These are phyloP conservation scores for Pygocentrus nattereri DNA, from an alignment of 2,797 vertebrate genomes.

Conservation along the genomic window DNA sequence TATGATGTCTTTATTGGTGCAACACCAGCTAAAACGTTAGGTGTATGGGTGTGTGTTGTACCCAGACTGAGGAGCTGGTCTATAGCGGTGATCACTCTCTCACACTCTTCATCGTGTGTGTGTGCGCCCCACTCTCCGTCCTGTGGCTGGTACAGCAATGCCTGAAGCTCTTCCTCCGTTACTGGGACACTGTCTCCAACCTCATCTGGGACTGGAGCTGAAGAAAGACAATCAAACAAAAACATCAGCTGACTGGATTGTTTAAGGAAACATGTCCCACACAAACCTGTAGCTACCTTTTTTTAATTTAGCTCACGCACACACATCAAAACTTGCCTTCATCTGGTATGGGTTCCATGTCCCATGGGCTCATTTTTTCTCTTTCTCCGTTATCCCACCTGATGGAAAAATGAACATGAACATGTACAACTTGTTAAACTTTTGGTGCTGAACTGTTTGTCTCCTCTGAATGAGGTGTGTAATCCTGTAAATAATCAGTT, in stretches of 20 bases:
- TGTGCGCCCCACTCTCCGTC: conserved; percentile 96
- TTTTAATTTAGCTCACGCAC: not conserved
- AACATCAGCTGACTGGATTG: not conserved
- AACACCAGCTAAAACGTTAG: no score
- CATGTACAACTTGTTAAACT: no score
- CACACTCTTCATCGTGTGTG: conserved; percentile 93
- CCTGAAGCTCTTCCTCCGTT: conserved; percentile 89
- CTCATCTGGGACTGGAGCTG: conserved; percentile 91
- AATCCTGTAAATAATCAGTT: no score
- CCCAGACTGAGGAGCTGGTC: conserved; percentile 92
- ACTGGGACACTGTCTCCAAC: conserved; percentile 93
- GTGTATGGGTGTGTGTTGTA: conserved; percentile 65
- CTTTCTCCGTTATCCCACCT: conserved; percentile 98
- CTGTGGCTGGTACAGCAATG: conserved; percentile 92
- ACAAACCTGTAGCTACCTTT: not conserved
- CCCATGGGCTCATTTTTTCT: conserved; percentile 98
- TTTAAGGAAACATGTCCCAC: not conserved
- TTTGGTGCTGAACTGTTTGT: no score
- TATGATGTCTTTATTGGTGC: no score
- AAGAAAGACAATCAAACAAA: not conserved
- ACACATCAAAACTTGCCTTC: conserved; percentile 81
- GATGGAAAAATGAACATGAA: conserved; percentile 35
- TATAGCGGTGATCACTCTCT: conserved; percentile 90
- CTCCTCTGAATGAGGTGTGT: no score
- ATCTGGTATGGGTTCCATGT: conserved; percentile 96